Percentiles rank a stretch among this genome's conserved stretches.
phyloP scores from a whole-genome alignment of 2,113 vertebrate species.

The Romanogobio albipinnatus region DNA sequence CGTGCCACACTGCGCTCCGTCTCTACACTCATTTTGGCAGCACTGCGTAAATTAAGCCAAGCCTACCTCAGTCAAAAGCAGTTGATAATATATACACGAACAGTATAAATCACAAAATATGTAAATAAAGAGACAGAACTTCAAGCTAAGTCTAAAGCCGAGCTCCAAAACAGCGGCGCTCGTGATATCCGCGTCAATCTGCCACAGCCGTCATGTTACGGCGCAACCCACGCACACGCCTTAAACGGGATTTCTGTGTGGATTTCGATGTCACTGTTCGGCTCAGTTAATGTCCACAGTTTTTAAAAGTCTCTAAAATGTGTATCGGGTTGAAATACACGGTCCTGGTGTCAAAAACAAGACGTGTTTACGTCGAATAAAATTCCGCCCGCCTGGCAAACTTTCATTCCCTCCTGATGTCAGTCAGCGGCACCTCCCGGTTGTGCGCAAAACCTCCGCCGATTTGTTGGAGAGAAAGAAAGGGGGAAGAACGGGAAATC shows the following conservation, averaged over 20 bases:
- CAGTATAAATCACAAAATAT: neutral
- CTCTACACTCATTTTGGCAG: conserved; percentile 70
- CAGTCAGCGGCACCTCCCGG: conserved; percentile 46
- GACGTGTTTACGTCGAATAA: conserved; percentile 49
- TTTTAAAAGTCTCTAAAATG: neutral
- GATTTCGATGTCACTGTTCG: conserved; percentile 8
- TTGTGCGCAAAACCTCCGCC: conserved; percentile 31
- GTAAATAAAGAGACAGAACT: neutral
- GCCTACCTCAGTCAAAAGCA: neutral
- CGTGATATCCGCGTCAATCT: conserved; percentile 51
- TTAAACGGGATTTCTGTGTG: conserved; percentile 2
- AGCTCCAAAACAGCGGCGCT: conserved; percentile 39
- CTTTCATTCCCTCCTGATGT: conserved; percentile 56
- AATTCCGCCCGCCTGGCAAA: conserved; percentile 51
- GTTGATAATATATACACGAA: neutral
- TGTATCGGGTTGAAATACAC: neutral
- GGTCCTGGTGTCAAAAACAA: conserved; percentile 18
- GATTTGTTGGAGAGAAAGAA: conserved; percentile 1
- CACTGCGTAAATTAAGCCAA: conserved; percentile 55
- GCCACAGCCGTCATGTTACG: conserved; percentile 34
- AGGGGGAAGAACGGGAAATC: conserved; percentile 5
- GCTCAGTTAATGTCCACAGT: neutral
- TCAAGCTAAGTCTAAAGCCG: conserved; percentile 1
- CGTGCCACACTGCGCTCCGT: conserved; percentile 65
- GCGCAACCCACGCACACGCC: conserved; percentile 57